phyloP scores from a whole-genome alignment of 2,888 invertebrate species.

The Eugnorisma glareosa region DNA sequence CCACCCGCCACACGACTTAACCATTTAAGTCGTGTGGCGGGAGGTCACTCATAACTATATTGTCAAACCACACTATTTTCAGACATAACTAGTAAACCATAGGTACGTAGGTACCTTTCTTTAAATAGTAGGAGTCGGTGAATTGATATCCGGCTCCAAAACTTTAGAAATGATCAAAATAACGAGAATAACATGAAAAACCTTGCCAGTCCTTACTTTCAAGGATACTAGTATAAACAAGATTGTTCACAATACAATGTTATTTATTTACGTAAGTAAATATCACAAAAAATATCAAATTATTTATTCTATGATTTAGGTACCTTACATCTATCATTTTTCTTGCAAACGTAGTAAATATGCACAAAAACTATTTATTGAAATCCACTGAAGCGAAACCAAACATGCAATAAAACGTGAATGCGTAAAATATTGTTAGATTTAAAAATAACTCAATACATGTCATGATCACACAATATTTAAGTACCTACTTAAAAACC shows the following conservation, averaged over 20 bases:
- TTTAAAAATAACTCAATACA: constrained; percentile 24
- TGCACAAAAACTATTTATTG: constrained; percentile 38
- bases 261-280: constrained; percentile 37
- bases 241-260: constrained; percentile 16
- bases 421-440: constrained; percentile 27
- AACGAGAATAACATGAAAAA: background rate
- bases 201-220: constrained; percentile 29
- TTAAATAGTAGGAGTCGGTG: background rate
- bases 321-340: constrained; percentile 24
- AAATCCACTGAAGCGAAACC: constrained; percentile 26
- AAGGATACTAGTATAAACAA: constrained; percentile 42
- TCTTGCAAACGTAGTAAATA: constrained; percentile 1
- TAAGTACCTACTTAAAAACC: background rate
- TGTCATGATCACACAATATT: background rate
- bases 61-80: background rate
- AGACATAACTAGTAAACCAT: background rate
- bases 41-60: background rate
- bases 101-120: background rate
- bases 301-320: constrained; percentile 2
- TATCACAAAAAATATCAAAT: constrained; percentile 38
- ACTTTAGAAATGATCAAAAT: background rate
- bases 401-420: constrained; percentile 22
- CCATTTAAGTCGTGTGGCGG: background rate
- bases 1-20: too few species aligned
- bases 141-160: constrained; percentile 5